phyloP scores from a whole-genome alignment of 1,140 invertebrate genomes.

The Pseudobourletiella spinata region DNA sequence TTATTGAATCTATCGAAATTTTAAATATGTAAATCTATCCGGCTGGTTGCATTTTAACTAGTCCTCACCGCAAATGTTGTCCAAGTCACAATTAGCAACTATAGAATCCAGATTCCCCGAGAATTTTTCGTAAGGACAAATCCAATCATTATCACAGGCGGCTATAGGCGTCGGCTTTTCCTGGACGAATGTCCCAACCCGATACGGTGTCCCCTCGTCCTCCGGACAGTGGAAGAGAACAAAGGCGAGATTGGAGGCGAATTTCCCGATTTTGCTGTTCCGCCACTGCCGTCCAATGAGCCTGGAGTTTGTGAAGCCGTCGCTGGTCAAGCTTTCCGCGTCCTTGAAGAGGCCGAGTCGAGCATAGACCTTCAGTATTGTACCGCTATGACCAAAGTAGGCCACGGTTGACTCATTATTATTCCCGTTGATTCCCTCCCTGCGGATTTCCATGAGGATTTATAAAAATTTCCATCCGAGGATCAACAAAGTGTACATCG shows the following conservation, averaged over 20 bases:
- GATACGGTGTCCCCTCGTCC: not conserved
- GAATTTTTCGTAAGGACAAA: slow-evolving; percentile 23
- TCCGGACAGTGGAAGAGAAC: slow-evolving; percentile 59
- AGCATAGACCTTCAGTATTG: slow-evolving; percentile 66
- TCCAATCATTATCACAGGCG: slow-evolving; percentile 14
- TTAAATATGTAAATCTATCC: no score
- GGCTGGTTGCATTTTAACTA: no score
- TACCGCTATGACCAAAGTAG: slow-evolving; percentile 81
- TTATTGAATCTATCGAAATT: no score
- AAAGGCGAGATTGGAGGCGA: slow-evolving; percentile 77
- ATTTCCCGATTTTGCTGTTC: slow-evolving; percentile 64
- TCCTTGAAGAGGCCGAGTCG: slow-evolving; percentile 68
- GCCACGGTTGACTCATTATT: no score
- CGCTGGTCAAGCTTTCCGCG: slow-evolving; percentile 49
- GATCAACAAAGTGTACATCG: no score
- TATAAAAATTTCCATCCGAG: no score
- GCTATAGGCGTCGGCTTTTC: slow-evolving; percentile 17
- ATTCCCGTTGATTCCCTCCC: no score
- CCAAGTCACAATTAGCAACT: slow-evolving; percentile 26
- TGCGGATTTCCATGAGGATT: no score
- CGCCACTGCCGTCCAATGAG: slow-evolving; percentile 55
- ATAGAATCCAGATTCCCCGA: not conserved
- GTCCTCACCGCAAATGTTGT: slow-evolving; percentile 21
- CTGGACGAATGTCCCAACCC: slow-evolving; percentile 24
- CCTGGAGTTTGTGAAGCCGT: slow-evolving; percentile 48